These are phyloP conservation scores for Chrysotoxum bicinctum DNA, from an alignment of 2,888 invertebrate species.

Conservation along the genomic window DNA sequence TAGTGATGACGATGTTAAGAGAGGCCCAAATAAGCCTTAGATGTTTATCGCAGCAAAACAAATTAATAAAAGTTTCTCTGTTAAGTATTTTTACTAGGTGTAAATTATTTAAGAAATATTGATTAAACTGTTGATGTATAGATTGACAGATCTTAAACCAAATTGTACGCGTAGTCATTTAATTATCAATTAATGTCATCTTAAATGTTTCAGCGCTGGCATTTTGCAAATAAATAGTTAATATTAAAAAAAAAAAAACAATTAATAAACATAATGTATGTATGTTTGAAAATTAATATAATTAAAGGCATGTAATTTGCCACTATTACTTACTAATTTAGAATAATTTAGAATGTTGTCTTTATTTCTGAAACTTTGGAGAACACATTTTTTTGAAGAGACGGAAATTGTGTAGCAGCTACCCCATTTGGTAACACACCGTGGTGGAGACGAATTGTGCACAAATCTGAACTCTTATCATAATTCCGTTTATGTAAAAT, in stretches of 20 bases:
- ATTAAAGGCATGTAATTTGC: neutral
- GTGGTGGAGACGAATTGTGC: too few species aligned
- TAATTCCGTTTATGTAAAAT: too few species aligned
- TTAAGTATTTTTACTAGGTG: conserved; percentile 69
- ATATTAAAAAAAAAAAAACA: neutral
- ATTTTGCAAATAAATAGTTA: conserved; percentile 36
- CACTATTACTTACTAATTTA: neutral
- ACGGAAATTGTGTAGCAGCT: too few species aligned
- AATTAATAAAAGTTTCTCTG: conserved; percentile 29
- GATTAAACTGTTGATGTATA: neutral
- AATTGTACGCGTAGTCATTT: conserved; percentile 35
- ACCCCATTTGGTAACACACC: too few species aligned
- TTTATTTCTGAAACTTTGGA: neutral
- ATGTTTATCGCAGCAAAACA: neutral
- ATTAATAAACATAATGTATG: neutral
- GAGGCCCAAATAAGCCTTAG: conserved; percentile 18
- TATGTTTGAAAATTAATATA: conserved; percentile 9
- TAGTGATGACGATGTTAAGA: conserved; percentile 26
- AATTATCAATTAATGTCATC: conserved; percentile 16
- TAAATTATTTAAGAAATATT: conserved; percentile 30
- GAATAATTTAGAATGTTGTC: neutral
- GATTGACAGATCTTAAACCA: conserved; percentile 32
- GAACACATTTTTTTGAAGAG: too few species aligned
- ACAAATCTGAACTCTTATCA: too few species aligned
- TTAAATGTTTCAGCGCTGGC: conserved; percentile 33